Percentiles rank a stretch among this genome's conserved stretches.
Conservation (phyloP, 2,797 vertebrate genomes). For the Cossypha polioptera region DNA sequence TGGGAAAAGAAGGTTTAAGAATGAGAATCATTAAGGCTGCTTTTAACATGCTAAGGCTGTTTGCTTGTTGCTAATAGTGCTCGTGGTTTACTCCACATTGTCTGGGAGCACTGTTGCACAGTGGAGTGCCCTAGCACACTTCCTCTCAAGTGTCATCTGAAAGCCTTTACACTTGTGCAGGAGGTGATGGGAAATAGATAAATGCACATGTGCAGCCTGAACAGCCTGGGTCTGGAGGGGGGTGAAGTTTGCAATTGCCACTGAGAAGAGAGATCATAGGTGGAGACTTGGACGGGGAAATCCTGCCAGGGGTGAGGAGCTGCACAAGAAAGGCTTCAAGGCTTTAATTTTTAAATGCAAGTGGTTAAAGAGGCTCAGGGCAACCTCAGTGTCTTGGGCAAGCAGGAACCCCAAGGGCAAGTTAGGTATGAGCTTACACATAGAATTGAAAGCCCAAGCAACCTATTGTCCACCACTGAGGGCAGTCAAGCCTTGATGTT, state of each 20-base stretch:
- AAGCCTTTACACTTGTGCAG: background rate
- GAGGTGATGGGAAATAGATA: background rate
- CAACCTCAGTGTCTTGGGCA: background rate
- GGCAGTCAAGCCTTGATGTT: background rate
- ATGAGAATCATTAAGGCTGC: background rate
- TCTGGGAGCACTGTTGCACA: background rate
- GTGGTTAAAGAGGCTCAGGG: background rate
- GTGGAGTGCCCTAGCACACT: background rate
- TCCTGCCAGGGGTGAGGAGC: background rate
- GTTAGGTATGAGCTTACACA: background rate
- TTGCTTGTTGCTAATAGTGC: background rate
- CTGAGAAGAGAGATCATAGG: background rate
- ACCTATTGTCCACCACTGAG: background rate
- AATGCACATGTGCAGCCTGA: background rate
- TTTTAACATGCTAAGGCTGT: background rate
- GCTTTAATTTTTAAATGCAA: background rate
- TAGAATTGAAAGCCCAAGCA: background rate
- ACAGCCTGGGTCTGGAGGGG: background rate
- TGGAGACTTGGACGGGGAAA: background rate
- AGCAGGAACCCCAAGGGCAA: background rate
- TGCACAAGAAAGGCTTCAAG: background rate
- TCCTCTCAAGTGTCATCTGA: background rate
- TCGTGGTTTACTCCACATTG: background rate
- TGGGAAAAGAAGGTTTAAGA: background rate
- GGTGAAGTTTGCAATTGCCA: rapidly evolving